Evolutionary conservation across 1,140 invertebrate genomes (phyloP).

Genomic region (Gonatopus flavifemur): DNA sequence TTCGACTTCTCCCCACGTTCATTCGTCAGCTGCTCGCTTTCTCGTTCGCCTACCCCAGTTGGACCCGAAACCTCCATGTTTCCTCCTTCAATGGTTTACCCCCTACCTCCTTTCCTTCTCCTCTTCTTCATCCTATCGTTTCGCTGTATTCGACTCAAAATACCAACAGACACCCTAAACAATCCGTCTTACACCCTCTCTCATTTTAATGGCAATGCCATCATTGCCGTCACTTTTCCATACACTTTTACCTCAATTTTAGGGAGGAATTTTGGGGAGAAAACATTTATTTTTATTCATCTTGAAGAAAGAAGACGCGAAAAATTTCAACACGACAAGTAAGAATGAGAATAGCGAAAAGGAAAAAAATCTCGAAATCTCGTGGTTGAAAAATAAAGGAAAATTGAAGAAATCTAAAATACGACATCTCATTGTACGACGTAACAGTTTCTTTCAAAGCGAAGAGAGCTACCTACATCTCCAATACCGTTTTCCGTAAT

Average conservation of each 20-base stretch:
- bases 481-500: no score
- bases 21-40: constrained; percentile 53
- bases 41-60: constrained; percentile 37
- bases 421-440: no score
- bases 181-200: constrained; percentile 2
- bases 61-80: constrained; percentile 24
- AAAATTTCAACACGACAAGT: no score
- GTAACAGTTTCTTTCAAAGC: no score
- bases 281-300: no score
- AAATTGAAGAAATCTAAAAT: no score
- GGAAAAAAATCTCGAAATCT: no score
- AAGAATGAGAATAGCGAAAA: no score
- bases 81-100: constrained; percentile 13
- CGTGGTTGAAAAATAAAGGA: no score
- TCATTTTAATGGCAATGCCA: background rate
- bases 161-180: constrained; percentile 21
- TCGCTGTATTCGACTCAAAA: constrained; percentile 14
- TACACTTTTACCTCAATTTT: background rate
- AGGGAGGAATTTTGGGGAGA: no score
- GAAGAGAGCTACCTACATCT: no score
- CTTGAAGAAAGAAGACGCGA: no score
- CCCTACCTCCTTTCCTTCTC: constrained; percentile 9
- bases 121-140: background rate
- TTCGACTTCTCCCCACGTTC: constrained; percentile 6
- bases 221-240: background rate